Evolutionary conservation across 2,888 invertebrate species (phyloP).

Genomic region (Ischnus inquisitorius): DNA sequence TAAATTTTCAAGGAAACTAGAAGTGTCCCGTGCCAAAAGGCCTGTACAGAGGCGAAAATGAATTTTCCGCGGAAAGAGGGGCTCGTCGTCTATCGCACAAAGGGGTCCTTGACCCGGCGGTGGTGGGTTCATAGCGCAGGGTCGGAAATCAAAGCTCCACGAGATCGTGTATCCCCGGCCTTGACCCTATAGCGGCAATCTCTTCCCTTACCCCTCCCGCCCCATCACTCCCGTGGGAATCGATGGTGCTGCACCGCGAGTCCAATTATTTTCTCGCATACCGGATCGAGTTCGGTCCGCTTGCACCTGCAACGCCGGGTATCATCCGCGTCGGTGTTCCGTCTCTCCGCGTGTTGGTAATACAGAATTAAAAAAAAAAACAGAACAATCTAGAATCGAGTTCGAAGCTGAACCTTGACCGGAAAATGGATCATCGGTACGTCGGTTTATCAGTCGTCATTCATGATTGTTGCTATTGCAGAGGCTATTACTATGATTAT

Average conservation of each 20-base stretch:
- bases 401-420: slow-evolving; percentile 58
- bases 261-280: slow-evolving; percentile 66
- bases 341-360: not conserved
- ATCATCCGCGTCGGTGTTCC: slow-evolving; percentile 11
- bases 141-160: slow-evolving; percentile 58
- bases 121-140: slow-evolving; percentile 54
- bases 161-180: slow-evolving; percentile 53
- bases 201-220: slow-evolving; percentile 15
- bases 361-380: slow-evolving; percentile 34
- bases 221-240: slow-evolving; percentile 56
- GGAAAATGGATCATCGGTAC: slow-evolving; percentile 46
- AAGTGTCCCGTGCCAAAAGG: slow-evolving; percentile 10
- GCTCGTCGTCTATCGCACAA: slow-evolving; percentile 34
- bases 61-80: slow-evolving; percentile 26
- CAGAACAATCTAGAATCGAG: not conserved
- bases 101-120: slow-evolving; percentile 65
- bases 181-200: slow-evolving; percentile 56
- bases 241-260: slow-evolving; percentile 33
- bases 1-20: not conserved
- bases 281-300: slow-evolving; percentile 48
- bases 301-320: slow-evolving; percentile 24
- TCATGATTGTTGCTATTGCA: slow-evolving; percentile 31
- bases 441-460: not conserved
- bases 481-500: not conserved
- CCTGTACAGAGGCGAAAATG: not conserved